These are phyloP conservation scores for Cercocebus atys DNA, from an alignment of 2,113 vertebrate species.

Conservation along the genomic window DNA sequence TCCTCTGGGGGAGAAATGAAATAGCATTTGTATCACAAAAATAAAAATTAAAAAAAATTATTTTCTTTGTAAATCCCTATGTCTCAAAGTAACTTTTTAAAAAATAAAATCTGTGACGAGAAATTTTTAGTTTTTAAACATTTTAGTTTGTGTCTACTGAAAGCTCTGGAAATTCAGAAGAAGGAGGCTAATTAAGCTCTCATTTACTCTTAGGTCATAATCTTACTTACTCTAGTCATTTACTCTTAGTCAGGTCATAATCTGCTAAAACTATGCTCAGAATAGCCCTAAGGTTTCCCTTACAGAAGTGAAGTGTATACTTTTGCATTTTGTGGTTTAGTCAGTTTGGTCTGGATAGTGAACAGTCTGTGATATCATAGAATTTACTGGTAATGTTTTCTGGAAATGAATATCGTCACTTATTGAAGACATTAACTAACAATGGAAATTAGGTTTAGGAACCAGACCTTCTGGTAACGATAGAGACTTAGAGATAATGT, in stretches of 20 bases:
- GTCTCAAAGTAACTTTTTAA: neutral
- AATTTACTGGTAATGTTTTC: conserved; percentile 75
- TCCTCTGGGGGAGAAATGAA: neutral
- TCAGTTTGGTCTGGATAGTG: conserved; percentile 65
- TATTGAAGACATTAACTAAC: conserved; percentile 71
- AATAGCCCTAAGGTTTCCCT: conserved; percentile 8
- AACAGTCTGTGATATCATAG: conserved; percentile 49
- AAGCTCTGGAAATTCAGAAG: conserved; percentile 15
- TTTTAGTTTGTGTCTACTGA: conserved; percentile 38
- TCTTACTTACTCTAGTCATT: neutral
- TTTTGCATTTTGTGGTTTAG: conserved; percentile 66
- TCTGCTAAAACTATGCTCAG: neutral
- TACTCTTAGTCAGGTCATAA: neutral
- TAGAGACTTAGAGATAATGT: conserved; percentile 67
- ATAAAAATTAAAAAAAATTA: too few relatives aligned
- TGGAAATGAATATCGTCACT: conserved; percentile 77
- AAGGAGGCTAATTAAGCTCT: neutral
- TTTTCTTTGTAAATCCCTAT: neutral
- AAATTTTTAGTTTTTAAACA: neutral
- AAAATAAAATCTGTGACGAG: neutral
- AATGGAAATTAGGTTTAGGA: conserved; percentile 65
- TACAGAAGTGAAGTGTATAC: neutral
- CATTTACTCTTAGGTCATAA: neutral
- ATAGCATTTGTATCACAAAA: neutral
- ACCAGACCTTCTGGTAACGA: conserved; percentile 68